Base-by-base conservation (phyloP, 2,113 vertebrate species). In the Conger conger region DNA sequence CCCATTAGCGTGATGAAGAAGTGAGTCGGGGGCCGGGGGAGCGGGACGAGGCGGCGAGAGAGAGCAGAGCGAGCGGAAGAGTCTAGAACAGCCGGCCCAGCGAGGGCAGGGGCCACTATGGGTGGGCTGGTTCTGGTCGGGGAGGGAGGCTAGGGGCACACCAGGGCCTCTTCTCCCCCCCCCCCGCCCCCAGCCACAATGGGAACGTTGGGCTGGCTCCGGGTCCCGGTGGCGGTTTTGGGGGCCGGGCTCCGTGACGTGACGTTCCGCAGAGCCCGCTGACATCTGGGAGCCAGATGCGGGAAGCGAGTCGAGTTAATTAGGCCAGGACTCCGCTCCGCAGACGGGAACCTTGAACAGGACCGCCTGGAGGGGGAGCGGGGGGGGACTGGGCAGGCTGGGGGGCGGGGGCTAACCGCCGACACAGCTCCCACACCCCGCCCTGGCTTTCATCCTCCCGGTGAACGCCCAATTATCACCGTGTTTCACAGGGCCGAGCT, bases 261-360 rank as follows among this genome's bases (percentile, higher is more conserved):
- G 37, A 18, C 57, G 20, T 27, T 9, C 45, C 35, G n/a, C 42
- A 54, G 30, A 36, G 76, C 33, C 33, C 5, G 42, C 87, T 87
- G 86, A 89, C 90, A 89, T 90, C 90, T 91, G 90, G 89, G 84
- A 88, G 76, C 87, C 89, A 91, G 87, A 91, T 91, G 89, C 84
- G 84, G 86, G 83, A 86, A 89, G 87, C 90, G 87, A 91, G 89
- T 91, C 84, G 85, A 87, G 82, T 90, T 91, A 90, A 91, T 91
- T 89, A 88, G 90, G 86, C 89, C 87, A 84, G 76, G 86, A 85
- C 86, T 86, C 86, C 37, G 84, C 77, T 76, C 82, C 68, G 68
- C 88, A 90, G 88, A 86, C 87, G 78, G 73, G 76, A 60, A 38
- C 79, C 79, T 60, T 83, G 84, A 82, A 54, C 86, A 86, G 80